Evolutionary conservation across 2,797 vertebrate species (phyloP), one percentile per base, ranked within the genome.

Genomic region (Eospalax fontanierii): DNA sequence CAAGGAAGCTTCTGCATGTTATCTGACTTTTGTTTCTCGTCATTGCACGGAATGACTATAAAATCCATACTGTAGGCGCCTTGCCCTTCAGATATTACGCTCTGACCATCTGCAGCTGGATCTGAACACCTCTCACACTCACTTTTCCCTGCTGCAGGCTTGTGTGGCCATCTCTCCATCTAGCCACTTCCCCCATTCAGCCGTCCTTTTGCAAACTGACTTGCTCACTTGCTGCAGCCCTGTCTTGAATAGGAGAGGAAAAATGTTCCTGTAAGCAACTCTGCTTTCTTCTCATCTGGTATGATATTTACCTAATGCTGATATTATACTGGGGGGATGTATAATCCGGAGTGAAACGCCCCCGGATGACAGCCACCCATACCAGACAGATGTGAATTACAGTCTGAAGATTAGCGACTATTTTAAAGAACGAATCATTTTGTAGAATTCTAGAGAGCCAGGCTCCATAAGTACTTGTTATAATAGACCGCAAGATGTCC

Each of bases 221-320:
- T 1, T 46, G 14, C 57, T 63, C 38, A 75, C 35, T n/a, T n/a
- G n/a, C n/a, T 82, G 76, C 1, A 81, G 30, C 40, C 19, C 35
- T 90, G 18, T 70, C 35, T 18, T 59, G 22, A 84, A 94, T 14
- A 66, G 35, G 54, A 90, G 14, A 93, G 59, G 12, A 54, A 6
- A 89, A 86, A 96, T 76, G 65, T n/a, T 90, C 46, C 26, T 7
- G n/a, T 46, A 46, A 59, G 40, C 18, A 43, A 74, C 87, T 78
- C 93, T 87, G 57, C 68, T 90, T 46, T 81, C 30, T 4, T 82
- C 28, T 87, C 28, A 43, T 87, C 96, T 78, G 88, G 54, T 74
- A 50, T 26, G 15, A 46, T 83, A 33, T 21, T n/a, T 90, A 87
- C 88, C 30, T 92, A 90, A 85, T 70, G 59, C 38, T 68, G 43